These are phyloP conservation scores for Caenorhabditis sp. DNA, from an alignment of 2,888 invertebrate species.

Conservation along the genomic window DNA sequence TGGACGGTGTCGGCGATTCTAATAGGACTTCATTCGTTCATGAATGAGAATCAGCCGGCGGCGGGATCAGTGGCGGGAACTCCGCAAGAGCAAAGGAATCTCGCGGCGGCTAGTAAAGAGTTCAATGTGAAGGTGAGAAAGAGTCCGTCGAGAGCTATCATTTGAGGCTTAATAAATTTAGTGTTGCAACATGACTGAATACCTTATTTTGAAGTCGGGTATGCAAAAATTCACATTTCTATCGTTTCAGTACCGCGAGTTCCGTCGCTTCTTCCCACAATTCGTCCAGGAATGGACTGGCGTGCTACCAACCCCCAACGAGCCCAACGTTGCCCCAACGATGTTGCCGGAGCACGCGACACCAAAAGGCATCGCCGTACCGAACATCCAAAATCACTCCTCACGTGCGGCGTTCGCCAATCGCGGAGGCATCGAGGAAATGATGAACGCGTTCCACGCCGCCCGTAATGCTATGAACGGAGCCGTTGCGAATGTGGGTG, in stretches of 20 bases:
- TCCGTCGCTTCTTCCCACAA: constrained; percentile 62
- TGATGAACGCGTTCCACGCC: constrained; percentile 23
- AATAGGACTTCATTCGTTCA: constrained; percentile 82
- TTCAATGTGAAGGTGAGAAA: constrained; percentile 89
- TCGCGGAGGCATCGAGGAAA: constrained; percentile 25
- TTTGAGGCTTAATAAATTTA: too few relatives aligned
- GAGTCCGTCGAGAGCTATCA: too few relatives aligned
- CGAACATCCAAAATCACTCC: constrained; percentile 1
- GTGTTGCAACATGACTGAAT: too few relatives aligned
- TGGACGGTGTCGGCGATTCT: constrained; percentile 97
- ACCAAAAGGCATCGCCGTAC: constrained; percentile 24
- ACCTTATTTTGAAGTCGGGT: too few relatives aligned
- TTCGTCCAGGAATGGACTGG: constrained; percentile 54
- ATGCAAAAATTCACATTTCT: neutral
- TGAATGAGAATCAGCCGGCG: constrained; percentile 96
- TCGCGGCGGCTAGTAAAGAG: constrained; percentile 87
- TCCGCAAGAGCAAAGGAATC: constrained; percentile 83
- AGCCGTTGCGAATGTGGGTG: neutral
- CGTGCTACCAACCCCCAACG: constrained; percentile 18
- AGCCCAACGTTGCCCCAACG: constrained; percentile 40
- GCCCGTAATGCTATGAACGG: neutral
- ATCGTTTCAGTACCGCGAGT: constrained; percentile 48
- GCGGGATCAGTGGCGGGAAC: constrained; percentile 88
- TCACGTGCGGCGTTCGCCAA: constrained; percentile 20
- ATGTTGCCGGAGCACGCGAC: constrained; percentile 51